phyloP scores from a whole-genome alignment of 1,140 invertebrate genomes.

The Eupeodes corollae region DNA sequence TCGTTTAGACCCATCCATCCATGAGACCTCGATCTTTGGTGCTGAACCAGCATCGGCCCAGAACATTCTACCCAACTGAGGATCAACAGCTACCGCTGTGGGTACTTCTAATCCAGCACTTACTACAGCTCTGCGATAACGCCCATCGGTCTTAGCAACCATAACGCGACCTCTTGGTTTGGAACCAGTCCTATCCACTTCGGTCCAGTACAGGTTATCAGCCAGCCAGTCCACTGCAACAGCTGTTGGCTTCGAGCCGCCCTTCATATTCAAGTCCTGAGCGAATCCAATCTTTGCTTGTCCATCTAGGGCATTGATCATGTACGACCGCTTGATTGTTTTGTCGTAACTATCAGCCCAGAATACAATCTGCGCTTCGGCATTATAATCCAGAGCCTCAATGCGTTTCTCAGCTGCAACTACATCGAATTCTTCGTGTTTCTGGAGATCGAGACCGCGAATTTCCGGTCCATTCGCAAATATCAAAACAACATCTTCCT shows the following conservation, averaged over 20 bases:
- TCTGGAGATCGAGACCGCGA: slow-evolving; percentile 55
- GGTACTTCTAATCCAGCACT: slow-evolving; percentile 64
- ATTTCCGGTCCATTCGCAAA: slow-evolving; percentile 81
- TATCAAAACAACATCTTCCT: slow-evolving; percentile 51
- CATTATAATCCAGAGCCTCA: slow-evolving; percentile 79
- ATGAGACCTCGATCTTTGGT: slow-evolving; percentile 79
- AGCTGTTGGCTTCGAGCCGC: slow-evolving; percentile 66
- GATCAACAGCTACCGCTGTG: slow-evolving; percentile 77
- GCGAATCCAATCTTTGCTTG: slow-evolving; percentile 71
- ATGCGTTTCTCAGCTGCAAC: slow-evolving; percentile 74
- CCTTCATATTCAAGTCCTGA: slow-evolving; percentile 77
- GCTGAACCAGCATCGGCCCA: slow-evolving; percentile 79
- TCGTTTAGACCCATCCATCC: slow-evolving; percentile 90
- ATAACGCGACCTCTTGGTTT: slow-evolving; percentile 66
- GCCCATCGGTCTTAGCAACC: slow-evolving; percentile 78
- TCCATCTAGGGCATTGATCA: slow-evolving; percentile 66
- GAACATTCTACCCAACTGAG: slow-evolving; percentile 71
- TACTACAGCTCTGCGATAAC: slow-evolving; percentile 71
- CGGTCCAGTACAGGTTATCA: slow-evolving; percentile 90
- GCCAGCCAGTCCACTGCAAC: slow-evolving; percentile 86
- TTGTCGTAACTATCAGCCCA: slow-evolving; percentile 87
- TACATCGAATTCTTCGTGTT: slow-evolving; percentile 59
- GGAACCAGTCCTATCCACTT: slow-evolving; percentile 62
- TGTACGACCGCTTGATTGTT: slow-evolving; percentile 81
- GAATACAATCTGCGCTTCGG: slow-evolving; percentile 69